Base-by-base conservation (phyloP, 2,113 vertebrate genomes). In the Phalacrocorax carbo region DNA sequence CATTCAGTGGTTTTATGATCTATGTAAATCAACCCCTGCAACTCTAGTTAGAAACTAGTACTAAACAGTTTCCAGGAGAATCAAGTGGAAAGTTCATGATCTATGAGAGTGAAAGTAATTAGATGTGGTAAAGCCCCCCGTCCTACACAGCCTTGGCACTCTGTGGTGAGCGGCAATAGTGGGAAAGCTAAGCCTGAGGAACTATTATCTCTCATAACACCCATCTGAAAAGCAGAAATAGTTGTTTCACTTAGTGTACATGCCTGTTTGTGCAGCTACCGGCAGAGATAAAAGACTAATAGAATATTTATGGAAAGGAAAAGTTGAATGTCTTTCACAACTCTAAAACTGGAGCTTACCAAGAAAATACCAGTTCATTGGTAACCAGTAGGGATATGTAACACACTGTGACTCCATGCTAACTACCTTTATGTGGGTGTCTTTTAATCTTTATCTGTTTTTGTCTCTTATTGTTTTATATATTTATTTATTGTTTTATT, bases 91-190 rank as follows among this genome's bases (percentile, higher is more conserved):
- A 75, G 4, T 10, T 61, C 14, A 16, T 0, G 1, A 11, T 54
- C 16, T 32, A 2, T 26, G 7, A 8, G 10, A 82, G 36, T 1
- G 2, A 12, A 52, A 49, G 7, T 49, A 68, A 38, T 49, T 18
- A 25, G 15, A 26, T 58, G 5, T 34, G 29, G 22, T 7, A 81
- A 58, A 10, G 7, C 5, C 5, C 18, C 8, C n/a, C 21, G 26
- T 34, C 12, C 15, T 48, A 5, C 11, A 20, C 6, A 48, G 18
- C 8, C 4, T 17, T 76, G 46, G 9, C 30, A 15, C 15, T 40
- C 5, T 22, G 13, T 36, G 13, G 8, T 32, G 27, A 38, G 23
- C 27, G 4, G 2, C 2, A 0, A 3, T 13, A 32, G 5, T n/a
- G 40, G 27, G 38, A 87, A 75, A 89, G 20, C 18, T 0, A 2